A percentile compares a stretch with the other conserved stretches of the same genome.
Evolutionary conservation across 2,888 invertebrate species (phyloP).

Genomic region (Phyto melanocephala): DNA sequence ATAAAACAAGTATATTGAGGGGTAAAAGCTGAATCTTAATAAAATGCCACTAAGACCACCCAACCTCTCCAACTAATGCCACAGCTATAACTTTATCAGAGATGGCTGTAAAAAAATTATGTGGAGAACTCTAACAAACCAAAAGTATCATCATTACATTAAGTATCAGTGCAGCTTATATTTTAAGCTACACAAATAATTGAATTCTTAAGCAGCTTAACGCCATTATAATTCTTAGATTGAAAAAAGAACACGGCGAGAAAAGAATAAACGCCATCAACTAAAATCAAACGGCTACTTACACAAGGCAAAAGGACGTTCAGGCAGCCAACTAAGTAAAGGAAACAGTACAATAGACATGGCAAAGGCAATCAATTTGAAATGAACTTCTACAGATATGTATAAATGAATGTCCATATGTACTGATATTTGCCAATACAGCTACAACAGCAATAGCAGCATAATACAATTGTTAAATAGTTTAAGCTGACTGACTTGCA

Average conservation of each 20-base stretch:
- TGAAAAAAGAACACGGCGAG: slow-evolving; percentile 40
- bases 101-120: background rate
- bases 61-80: background rate
- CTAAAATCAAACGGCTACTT: background rate
- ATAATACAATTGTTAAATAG: slow-evolving; percentile 52
- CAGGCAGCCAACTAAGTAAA: background rate
- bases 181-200: slow-evolving; percentile 66
- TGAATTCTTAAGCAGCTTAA: slow-evolving; percentile 69
- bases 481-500: slow-evolving; percentile 17
- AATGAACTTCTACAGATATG: slow-evolving; percentile 11
- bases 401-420: background rate
- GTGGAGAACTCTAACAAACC: slow-evolving; percentile 6
- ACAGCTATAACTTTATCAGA: background rate
- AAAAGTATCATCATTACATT: slow-evolving; percentile 58
- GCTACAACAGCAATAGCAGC: background rate
- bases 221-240: slow-evolving; percentile 64
- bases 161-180: slow-evolving; percentile 60
- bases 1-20: background rate
- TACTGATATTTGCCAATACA: slow-evolving; percentile 21
- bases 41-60: slow-evolving; percentile 23
- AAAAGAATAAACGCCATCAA: slow-evolving; percentile 2
- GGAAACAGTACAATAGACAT: background rate
- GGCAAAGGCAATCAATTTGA: slow-evolving; percentile 47
- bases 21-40: slow-evolving; percentile 17
- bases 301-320: background rate